Base-by-base conservation (phyloP, 2,888 invertebrate species). In the Sarcophaga carnaria region DNA sequence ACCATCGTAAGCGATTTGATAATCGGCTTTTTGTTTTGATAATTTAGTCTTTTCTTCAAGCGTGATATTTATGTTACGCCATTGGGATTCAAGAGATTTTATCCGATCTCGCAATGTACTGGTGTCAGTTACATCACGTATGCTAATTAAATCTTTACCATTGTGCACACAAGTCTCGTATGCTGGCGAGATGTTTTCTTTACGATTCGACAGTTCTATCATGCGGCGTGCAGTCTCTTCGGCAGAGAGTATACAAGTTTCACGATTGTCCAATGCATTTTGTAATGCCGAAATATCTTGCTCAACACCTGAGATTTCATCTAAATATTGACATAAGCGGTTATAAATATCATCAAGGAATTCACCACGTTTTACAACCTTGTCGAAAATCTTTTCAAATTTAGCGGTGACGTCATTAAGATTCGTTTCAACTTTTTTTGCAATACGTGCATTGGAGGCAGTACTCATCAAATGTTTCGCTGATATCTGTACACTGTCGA, bases 71-170 rank as follows among this genome's bases (percentile, higher is more conserved):
- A 99, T 95, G 91, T 98, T 98, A 74, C 97, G 96, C 98, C 98
- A 99, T 91, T 96, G 96, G 88, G 96, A 96, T 94, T 99, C 98
- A 88, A 98, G 94, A 3, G 96, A 95, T 94, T 97, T 98, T 91
- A 98, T 96, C 89, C 96, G 96, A 92, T 98, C 98, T 54, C 98
- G 95, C 14, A 98, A 95, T 3, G 95, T 95, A 62, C 96, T 96
- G 0, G 97, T 97, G 91, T 98, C 98, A 0, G 98, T 97, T 69
- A 98, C 97, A 91, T 98, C 98, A 89, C 97, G 97, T 94, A 97
- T 96, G 12, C 96, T 94, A 75, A 98, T 95, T 80, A 98, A 94
- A 77, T 96, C 96, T 91, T 97, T 97, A 78, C 98, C 98, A 88
- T 95, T 95, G n/a, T 95, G 95, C 11, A 98, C 95, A 87, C 97